A percentile compares a stretch with the other conserved stretches of the same genome.
Evolutionary conservation across 92 coral and sea anemone genomes (phyloP).

Genomic region (Palythoa heliodiscus): DNA sequence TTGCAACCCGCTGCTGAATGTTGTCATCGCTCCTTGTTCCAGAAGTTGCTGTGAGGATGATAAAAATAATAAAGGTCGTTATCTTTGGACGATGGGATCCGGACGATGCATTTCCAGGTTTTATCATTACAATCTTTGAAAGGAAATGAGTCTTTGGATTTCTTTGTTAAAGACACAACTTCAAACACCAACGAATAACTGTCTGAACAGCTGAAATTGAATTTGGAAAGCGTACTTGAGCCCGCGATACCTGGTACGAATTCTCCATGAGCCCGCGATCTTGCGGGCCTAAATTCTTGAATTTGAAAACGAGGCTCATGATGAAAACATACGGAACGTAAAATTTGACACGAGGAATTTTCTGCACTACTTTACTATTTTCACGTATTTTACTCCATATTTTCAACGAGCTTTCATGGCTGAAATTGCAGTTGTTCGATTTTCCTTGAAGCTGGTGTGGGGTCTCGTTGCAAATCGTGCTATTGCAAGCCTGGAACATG

Average conservation of each 20-base stretch:
- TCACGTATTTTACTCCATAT: too few species aligned
- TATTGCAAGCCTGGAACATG: constrained; percentile 76
- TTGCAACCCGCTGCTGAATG: not conserved
- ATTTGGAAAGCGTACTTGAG: not conserved
- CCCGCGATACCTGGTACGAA: not conserved
- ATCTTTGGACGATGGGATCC: not conserved
- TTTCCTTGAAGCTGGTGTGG: constrained; percentile 94
- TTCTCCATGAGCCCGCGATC: constrained; percentile 19
- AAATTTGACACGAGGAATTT: not conserved
- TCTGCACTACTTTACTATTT: too few species aligned
- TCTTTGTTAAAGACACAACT: not conserved
- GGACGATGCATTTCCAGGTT: not conserved
- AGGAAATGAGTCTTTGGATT: not conserved
- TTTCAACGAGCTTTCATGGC: constrained; percentile 60
- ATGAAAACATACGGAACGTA: not conserved
- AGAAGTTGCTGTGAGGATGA: not conserved
- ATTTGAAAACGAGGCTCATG: constrained; percentile 21
- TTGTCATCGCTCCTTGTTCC: constrained; percentile 11
- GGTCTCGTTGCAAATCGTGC: constrained; percentile 89
- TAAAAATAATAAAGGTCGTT: not conserved
- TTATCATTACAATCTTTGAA: not conserved
- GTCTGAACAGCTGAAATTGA: constrained; percentile 20
- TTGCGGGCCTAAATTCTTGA: too few species aligned
- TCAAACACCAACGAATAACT: not conserved
- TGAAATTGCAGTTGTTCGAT: constrained; percentile 85